phyloP scores from a whole-genome alignment of 2,113 vertebrate species.

The Nettapus auritus region DNA sequence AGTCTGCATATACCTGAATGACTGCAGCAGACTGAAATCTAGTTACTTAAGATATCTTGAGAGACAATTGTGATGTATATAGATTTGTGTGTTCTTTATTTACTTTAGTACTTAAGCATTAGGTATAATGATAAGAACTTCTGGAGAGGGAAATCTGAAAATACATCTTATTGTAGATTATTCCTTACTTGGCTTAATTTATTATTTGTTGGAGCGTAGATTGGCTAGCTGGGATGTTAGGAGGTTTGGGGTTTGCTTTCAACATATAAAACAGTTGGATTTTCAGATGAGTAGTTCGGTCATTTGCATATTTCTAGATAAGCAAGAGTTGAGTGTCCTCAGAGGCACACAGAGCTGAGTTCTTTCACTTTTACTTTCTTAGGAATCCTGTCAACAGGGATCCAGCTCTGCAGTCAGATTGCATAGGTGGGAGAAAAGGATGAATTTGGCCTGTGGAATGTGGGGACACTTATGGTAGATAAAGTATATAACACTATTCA shows the following conservation, averaged over 20 bases:
- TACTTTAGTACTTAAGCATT: neutral
- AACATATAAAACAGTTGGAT: neutral
- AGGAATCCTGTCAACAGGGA: neutral
- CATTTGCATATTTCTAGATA: accelerated
- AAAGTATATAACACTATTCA: neutral
- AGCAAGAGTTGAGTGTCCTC: neutral
- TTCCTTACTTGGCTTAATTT: neutral
- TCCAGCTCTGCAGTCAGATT: neutral
- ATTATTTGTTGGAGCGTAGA: neutral
- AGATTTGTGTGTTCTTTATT: neutral
- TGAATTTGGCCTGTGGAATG: neutral
- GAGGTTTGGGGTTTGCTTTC: neutral
- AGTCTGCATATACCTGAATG: neutral
- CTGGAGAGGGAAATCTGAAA: neutral
- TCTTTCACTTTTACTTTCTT: neutral
- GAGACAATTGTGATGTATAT: neutral
- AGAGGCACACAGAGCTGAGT: neutral
- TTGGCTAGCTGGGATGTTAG: neutral
- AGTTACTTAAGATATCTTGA: neutral
- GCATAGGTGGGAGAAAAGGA: neutral
- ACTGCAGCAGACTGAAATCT: neutral
- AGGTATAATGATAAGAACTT: neutral
- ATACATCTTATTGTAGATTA: neutral
- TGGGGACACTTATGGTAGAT: neutral
- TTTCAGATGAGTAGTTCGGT: neutral